phyloP scores from a whole-genome alignment of 1,140 invertebrate genomes.

The Drosophila asahinai region DNA sequence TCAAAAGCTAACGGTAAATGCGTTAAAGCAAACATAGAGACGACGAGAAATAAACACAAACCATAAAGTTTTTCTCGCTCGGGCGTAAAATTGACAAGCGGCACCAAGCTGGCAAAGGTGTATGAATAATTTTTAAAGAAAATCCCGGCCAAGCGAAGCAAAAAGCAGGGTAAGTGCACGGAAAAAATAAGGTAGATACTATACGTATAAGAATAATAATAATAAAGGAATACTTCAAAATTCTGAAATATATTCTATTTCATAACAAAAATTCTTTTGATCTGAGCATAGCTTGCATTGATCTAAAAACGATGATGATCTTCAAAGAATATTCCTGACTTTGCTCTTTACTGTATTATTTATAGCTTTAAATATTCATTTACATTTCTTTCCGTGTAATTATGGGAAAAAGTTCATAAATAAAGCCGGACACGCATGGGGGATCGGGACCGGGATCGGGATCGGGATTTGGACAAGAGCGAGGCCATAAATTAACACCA shows the following conservation, averaged over 20 bases:
- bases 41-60: constrained; percentile 24
- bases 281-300: background rate
- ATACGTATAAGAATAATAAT: too few species aligned
- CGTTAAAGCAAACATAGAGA: constrained; percentile 12
- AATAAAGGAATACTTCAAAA: too few species aligned
- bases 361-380: too few species aligned
- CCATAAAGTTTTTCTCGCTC: constrained; percentile 57
- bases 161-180: constrained; percentile 11
- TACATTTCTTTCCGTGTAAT: background rate
- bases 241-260: constrained; percentile 14
- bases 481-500: constrained; percentile 69
- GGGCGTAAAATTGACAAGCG: constrained; percentile 56
- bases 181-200: background rate
- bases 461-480: constrained; percentile 26
- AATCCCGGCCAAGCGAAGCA: constrained; percentile 20
- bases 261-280: background rate
- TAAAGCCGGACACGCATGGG: constrained; percentile 12
- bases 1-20: constrained; percentile 52
- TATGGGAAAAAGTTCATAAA: constrained; percentile 30
- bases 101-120: constrained; percentile 46
- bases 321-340: too few species aligned
- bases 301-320: background rate
- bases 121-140: constrained; percentile 46
- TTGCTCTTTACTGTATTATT: too few species aligned
- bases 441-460: background rate